Evolutionary conservation across 92 coral and sea anemone genomes (phyloP), one percentile per base, ranked within the genome.

Genomic region (Phenganax subtilis): DNA sequence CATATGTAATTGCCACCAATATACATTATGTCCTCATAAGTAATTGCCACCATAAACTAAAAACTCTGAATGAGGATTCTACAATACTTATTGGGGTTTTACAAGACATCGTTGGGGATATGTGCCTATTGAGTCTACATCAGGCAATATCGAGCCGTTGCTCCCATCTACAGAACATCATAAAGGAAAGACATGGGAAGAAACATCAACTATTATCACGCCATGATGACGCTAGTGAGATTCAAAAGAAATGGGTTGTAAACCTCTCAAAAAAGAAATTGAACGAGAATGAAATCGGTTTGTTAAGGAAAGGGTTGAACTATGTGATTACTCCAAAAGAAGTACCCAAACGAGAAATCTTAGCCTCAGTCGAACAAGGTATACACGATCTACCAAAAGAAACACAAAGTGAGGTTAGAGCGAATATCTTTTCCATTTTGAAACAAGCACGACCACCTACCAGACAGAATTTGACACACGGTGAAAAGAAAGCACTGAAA

Each of bases 221-320:
- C 70, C 16, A 64, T 29, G 29, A 64, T 14, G 17, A 64, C 29
- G 10, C 17, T 9, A 20, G 10, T 64, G 27, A 64, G 10, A 20
- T 64, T 64, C 17, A 64, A 64, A 64, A 64, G 70, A 64, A 64
- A 64, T 64, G 70, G 70, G 70, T 64, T 14, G 70, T 64, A 12
- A 64, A 64, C 70, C 25, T 64, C 70, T 64, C 70, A 29, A 9
- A 25, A 64, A 64, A 14, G 17, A 57, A 57, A 57, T 57, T 57
- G 63, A 57, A 57, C 17, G 17, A 57, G 12, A n/a, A 57, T n/a
- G 70, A 64, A 20, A 64, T 64, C 70, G 27, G 83, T 6, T 51
- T 77, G 47, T 82, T 77, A 37, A 76, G 87, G 37, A 84, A 84
- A 77, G 84, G 79, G n/a, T 82, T 84, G 25, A 84, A 84, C 57